Percentiles rank a stretch among this genome's conserved stretches.
Conservation (phyloP, 2,888 invertebrate genomes). For the Doris montereyensis region DNA sequence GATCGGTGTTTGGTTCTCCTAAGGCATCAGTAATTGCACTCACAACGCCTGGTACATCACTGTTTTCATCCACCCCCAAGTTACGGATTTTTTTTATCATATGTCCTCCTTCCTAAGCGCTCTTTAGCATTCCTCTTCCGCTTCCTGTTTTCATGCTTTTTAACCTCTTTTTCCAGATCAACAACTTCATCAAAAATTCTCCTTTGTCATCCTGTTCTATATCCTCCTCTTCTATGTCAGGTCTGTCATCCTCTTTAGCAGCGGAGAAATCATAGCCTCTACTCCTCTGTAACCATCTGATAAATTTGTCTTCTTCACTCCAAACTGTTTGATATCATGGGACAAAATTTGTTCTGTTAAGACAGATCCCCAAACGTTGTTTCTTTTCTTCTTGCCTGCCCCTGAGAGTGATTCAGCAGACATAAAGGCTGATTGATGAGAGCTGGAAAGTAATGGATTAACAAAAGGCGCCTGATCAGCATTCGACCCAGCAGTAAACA, state of each 20-base stretch:
- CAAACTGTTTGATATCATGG: conserved; percentile 84
- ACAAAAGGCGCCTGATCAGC: conserved; percentile 38
- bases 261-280: conserved; percentile 60
- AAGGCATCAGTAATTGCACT: conserved; percentile 50
- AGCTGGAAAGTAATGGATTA: conserved; percentile 40
- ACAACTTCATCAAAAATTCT: conserved; percentile 51
- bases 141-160: conserved; percentile 39
- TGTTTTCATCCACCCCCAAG: conserved; percentile 47
- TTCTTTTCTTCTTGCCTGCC: conserved; percentile 75
- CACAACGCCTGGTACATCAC: conserved; percentile 46
- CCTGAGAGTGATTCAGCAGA: conserved; percentile 4
- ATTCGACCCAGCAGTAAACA: conserved; percentile 16
- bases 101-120: conserved; percentile 35
- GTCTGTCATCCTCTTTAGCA: conserved; percentile 51
- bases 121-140: conserved; percentile 44
- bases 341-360: conserved; percentile 86
- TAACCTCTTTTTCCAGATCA: conserved; percentile 43
- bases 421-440: conserved; percentile 12
- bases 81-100: conserved; percentile 45
- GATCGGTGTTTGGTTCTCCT: conserved; percentile 54
- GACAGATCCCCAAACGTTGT: conserved; percentile 83
- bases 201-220: conserved; percentile 37
- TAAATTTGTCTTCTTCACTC: conserved; percentile 77
- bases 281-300: conserved; percentile 52
- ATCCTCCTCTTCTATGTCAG: conserved; percentile 35